A percentile compares a stretch with the other conserved stretches of the same genome.
Evolutionary conservation across 2,797 vertebrate genomes (phyloP).

Genomic region (Diplodus puntazzo): DNA sequence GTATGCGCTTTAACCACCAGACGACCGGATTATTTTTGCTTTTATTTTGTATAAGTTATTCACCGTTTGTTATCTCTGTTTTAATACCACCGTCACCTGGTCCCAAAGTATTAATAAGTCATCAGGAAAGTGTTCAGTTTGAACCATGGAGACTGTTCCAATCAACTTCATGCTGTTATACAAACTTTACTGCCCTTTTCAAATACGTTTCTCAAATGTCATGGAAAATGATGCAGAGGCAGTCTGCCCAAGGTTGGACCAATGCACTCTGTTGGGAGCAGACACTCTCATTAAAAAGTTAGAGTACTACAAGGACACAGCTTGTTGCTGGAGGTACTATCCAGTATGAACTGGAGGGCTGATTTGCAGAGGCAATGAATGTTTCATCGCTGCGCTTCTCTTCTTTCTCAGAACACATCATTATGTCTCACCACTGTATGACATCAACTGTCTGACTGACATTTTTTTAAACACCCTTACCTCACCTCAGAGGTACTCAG

Average conservation of each 20-base stretch:
- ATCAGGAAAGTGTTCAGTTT: constrained; percentile 19
- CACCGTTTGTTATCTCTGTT: neutral
- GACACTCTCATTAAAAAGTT: constrained; percentile 73
- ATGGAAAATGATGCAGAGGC: constrained; percentile 62
- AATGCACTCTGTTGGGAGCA: constrained; percentile 68
- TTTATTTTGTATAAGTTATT: neutral
- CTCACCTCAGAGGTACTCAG: neutral
- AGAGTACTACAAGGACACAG: constrained; percentile 52
- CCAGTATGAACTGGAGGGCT: constrained; percentile 46
- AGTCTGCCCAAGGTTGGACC: constrained; percentile 50
- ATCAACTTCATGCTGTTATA: constrained; percentile 65
- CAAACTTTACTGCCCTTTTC: constrained; percentile 70
- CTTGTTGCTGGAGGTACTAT: constrained; percentile 55
- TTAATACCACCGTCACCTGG: neutral
- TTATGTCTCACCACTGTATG: neutral
- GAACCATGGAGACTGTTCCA: constrained; percentile 49
- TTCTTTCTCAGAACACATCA: constrained; percentile 9
- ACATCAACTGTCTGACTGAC: neutral
- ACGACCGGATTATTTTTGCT: neutral
- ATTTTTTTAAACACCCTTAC: constrained; percentile 6
- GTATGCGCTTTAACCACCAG: neutral
- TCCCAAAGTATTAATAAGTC: constrained; percentile 12
- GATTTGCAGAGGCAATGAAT: constrained; percentile 22
- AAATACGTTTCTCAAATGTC: constrained; percentile 74
- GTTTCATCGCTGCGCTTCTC: neutral